A percentile compares a stretch with the other conserved stretches of the same genome.
Conservation (phyloP, 1,140 invertebrate genomes). For the Dendrolimus punctatus region DNA sequence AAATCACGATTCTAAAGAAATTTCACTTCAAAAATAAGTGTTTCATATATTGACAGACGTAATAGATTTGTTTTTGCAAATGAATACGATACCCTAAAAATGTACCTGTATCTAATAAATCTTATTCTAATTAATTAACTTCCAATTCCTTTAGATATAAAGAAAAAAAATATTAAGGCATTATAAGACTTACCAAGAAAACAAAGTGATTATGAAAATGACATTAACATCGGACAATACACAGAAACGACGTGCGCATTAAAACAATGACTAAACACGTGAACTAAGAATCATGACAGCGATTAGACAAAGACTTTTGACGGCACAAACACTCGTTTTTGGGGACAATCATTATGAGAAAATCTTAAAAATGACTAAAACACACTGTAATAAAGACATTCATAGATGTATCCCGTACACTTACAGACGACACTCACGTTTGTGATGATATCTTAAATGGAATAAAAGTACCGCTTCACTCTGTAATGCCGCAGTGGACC, state of each 20-base stretch:
- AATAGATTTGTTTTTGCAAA: background rate
- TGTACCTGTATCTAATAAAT: background rate
- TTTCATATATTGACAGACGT: background rate
- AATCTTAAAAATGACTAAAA: conserved; percentile 70
- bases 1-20: background rate
- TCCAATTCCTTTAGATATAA: no score
- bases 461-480: conserved; percentile 64
- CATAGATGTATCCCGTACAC: conserved; percentile 62
- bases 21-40: background rate
- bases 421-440: conserved; percentile 66
- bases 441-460: conserved; percentile 60
- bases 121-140: no score
- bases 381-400: conserved; percentile 67
- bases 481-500: conserved; percentile 50
- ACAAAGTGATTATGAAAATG: conserved; percentile 4
- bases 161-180: no score
- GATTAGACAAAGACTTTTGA: conserved; percentile 67
- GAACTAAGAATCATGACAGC: conserved; percentile 35
- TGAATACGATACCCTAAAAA: background rate
- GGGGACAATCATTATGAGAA: conserved; percentile 70
- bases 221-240: conserved; percentile 1
- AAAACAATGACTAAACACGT: conserved; percentile 23
- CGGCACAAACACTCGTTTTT: conserved; percentile 62
- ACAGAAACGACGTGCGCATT: conserved; percentile 10
- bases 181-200: no score